These are phyloP conservation scores for Gymnoscopelus braueri DNA, from an alignment of 2,797 vertebrate genomes.

Conservation along the genomic window DNA sequence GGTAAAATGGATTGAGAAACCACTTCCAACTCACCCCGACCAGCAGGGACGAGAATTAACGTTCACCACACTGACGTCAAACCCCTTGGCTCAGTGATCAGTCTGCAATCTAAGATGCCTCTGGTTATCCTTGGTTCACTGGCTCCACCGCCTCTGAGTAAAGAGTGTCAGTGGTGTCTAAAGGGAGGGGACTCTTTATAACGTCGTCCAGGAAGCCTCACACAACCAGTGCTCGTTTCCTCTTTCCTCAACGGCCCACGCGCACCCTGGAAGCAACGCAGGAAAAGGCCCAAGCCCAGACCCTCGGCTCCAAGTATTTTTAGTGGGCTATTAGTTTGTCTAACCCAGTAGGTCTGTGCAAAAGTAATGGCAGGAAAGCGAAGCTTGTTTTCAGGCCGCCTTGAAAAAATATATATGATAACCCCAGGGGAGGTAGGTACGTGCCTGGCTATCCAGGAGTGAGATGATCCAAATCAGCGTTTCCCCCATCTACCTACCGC, in stretches of 20 bases:
- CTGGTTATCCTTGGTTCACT: conserved; percentile 43
- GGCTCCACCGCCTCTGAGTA: conserved; percentile 58
- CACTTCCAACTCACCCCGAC: conserved; percentile 80
- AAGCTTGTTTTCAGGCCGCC: conserved; percentile 64
- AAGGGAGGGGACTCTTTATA: conserved; percentile 80
- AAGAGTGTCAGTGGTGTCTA: conserved; percentile 49
- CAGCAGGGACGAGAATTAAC: conserved; percentile 86
- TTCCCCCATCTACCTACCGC: conserved; percentile 65
- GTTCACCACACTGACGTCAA: conserved; percentile 56
- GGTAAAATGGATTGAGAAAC: not conserved
- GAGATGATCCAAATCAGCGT: conserved; percentile 53
- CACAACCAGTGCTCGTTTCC: conserved; percentile 78
- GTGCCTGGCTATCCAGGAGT: conserved; percentile 67
- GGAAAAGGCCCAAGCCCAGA: conserved; percentile 72
- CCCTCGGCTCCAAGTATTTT: conserved; percentile 78
- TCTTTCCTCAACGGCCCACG: conserved; percentile 83
- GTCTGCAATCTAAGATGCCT: conserved; percentile 42
- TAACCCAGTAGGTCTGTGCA: conserved; percentile 67
- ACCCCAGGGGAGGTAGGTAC: conserved; percentile 64
- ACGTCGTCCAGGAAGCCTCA: conserved; percentile 79
- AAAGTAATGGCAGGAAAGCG: conserved; percentile 80
- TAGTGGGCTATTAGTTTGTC: conserved; percentile 81
- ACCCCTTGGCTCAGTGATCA: conserved; percentile 51
- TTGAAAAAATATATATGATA: conserved; percentile 64
- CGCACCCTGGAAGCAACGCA: conserved; percentile 76